Percentiles rank a stretch among this genome's conserved stretches.
These are phyloP conservation scores for Lepus europaeus DNA, from an alignment of 2,113 vertebrate species.

Conservation along the genomic window DNA sequence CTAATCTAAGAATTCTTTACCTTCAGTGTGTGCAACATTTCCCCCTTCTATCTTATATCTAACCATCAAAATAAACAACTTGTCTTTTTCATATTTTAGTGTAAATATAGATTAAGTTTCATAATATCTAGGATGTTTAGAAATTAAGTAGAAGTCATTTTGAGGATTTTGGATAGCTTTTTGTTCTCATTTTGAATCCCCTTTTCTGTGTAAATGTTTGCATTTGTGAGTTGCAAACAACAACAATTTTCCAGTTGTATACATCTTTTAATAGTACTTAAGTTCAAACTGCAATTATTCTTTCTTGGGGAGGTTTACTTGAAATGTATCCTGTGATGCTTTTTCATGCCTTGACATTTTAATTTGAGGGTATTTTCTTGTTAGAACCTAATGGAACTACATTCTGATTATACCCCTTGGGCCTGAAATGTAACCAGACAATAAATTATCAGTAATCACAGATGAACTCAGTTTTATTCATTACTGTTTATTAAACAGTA, in stretches of 20 bases:
- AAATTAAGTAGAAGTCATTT: conserved; percentile 44
- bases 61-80: conserved; percentile 4
- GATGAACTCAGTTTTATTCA: conserved; percentile 45
- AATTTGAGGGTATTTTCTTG: not conserved
- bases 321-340: not conserved
- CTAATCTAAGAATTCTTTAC: conserved; percentile 49
- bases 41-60: conserved; percentile 50
- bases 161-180: not conserved
- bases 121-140: not conserved
- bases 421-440: not conserved
- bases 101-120: not conserved
- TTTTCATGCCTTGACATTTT: conserved; percentile 24
- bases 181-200: not conserved
- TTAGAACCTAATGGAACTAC: not conserved
- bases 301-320: conserved; percentile 14
- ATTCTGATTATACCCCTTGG: not conserved
- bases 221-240: conserved; percentile 47
- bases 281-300: not conserved
- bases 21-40: not conserved
- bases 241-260: not conserved
- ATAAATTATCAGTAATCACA: not conserved
- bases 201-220: conserved; percentile 35
- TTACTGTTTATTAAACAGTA: not conserved
- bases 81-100: conserved; percentile 22
- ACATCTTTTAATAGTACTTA: not conserved